These are phyloP conservation scores for Xenopus petersii DNA, from an alignment of 2,797 vertebrate genomes.

Conservation along the genomic window DNA sequence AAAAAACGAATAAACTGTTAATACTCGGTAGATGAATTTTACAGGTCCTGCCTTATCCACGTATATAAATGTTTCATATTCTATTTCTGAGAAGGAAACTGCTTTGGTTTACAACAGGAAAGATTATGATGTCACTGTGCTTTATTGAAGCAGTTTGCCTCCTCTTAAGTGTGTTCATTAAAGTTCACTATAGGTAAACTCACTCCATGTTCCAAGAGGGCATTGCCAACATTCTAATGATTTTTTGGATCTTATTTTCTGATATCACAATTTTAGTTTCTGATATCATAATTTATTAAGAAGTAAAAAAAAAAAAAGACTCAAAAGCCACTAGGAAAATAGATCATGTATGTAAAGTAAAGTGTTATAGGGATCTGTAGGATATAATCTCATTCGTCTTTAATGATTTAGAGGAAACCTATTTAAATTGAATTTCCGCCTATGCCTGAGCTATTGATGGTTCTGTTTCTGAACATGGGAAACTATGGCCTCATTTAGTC, in stretches of 20 bases:
- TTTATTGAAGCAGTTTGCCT: constrained; percentile 42
- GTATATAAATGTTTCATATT: constrained; percentile 45
- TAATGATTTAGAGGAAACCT: too few species aligned
- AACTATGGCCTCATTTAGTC: too few species aligned
- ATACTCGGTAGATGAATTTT: constrained; percentile 46
- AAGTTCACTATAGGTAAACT: constrained; percentile 40
- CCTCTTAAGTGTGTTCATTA: constrained; percentile 42
- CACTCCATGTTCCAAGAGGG: neutral
- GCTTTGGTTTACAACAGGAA: constrained; percentile 45
- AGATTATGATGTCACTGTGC: constrained; percentile 43
- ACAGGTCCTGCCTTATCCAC: constrained; percentile 43
- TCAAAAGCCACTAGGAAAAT: too few species aligned
- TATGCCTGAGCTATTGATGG: too few species aligned
- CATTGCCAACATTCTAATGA: neutral
- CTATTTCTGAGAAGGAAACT: constrained; percentile 30
- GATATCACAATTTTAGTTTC: neutral
- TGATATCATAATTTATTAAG: neutral
- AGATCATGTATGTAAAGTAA: constrained; percentile 9
- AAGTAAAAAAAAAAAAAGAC: neutral
- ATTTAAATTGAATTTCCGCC: too few species aligned
- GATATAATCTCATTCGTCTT: too few species aligned
- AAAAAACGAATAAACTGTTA: constrained; percentile 46
- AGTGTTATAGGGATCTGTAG: neutral
- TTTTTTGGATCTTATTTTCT: neutral
- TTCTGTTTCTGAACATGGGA: too few species aligned